Conservation (phyloP, 2,888 invertebrate species). For the Gastracanthus pulcherrimus region DNA sequence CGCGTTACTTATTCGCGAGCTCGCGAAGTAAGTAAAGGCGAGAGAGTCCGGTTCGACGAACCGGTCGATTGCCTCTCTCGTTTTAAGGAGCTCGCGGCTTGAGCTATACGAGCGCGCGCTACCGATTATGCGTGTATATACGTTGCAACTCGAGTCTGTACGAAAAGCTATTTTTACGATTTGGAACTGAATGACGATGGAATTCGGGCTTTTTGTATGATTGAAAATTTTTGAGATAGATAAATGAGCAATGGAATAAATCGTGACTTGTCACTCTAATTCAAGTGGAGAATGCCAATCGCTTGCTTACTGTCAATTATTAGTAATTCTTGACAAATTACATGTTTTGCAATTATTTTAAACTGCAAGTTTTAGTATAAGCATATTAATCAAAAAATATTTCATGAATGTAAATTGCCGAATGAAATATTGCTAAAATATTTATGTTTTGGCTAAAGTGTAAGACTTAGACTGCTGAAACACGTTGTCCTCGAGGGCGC, state of each 20-base stretch:
- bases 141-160: not conserved
- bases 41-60: conserved; percentile 35
- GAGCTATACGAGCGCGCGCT: not conserved
- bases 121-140: not conserved
- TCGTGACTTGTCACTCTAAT: not conserved
- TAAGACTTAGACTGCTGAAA: too few species aligned
- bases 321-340: too few species aligned
- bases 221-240: not conserved
- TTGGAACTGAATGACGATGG: not conserved
- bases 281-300: not conserved
- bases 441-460: too few species aligned
- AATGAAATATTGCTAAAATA: too few species aligned
- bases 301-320: not conserved
- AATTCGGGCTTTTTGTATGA: not conserved
- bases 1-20: not conserved
- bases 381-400: too few species aligned
- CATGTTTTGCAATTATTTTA: too few species aligned
- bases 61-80: conserved; percentile 7
- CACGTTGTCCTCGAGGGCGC: too few species aligned
- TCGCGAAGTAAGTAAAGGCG: not conserved
- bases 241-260: not conserved
- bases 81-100: not conserved
- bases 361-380: too few species aligned
- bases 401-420: too few species aligned
- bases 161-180: not conserved